These are phyloP conservation scores for Mesembrinibis cayennensis DNA, from an alignment of 2,113 vertebrate species.

Conservation along the genomic window DNA sequence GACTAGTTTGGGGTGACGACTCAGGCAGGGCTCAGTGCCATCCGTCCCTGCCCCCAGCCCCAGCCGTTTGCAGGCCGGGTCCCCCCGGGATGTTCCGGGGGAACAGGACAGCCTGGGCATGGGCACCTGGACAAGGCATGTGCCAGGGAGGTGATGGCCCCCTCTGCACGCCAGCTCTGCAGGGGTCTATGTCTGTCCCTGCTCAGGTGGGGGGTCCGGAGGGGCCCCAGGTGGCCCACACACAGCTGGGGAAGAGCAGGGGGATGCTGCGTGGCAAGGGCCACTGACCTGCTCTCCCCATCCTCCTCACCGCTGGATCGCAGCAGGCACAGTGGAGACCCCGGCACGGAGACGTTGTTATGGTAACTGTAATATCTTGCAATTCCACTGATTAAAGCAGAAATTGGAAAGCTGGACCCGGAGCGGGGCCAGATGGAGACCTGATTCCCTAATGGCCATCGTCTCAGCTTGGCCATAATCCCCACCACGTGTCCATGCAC, in stretches of 20 bases:
- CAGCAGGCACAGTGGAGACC: rapidly evolving
- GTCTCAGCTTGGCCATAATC: conserved; percentile 41
- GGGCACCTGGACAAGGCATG: background rate
- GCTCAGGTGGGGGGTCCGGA: background rate
- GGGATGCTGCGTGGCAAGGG: rapidly evolving
- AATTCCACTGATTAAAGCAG: conserved; percentile 62
- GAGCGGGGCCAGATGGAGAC: conserved; percentile 61
- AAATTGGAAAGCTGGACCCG: background rate
- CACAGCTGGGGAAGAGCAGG: rapidly evolving
- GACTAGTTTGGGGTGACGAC: background rate
- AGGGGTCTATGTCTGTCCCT: background rate
- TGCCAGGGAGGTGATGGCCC: rapidly evolving
- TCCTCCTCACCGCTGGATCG: rapidly evolving
- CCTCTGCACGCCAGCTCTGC: background rate
- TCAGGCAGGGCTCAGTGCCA: background rate
- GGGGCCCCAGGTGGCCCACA: rapidly evolving
- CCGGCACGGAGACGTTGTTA: background rate
- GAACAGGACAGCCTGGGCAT: rapidly evolving
- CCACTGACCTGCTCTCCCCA: rapidly evolving
- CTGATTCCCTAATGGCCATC: conserved; percentile 63
- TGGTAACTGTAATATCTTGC: conserved; percentile 51
- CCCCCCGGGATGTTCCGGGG: rapidly evolving
- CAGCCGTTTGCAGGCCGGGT: background rate
- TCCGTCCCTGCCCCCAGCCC: background rate
- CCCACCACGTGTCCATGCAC: background rate